Conservation (phyloP, 2,113 vertebrate species). For the Chloroceryle aenea region DNA sequence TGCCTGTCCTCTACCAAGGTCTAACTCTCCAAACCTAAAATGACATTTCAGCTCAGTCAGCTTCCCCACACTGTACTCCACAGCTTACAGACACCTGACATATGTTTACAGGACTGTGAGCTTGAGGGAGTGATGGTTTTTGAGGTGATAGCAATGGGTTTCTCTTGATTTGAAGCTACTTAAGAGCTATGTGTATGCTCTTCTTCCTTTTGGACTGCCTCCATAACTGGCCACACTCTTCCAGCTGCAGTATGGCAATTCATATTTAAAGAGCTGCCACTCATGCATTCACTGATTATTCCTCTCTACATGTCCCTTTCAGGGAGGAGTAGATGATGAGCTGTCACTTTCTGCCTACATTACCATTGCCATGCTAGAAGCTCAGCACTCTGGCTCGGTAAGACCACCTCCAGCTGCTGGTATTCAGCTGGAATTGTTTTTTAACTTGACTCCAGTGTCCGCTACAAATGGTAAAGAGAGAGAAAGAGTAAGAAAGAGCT, state of each 20-base stretch:
- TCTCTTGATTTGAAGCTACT: background rate
- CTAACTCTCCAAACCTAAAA: background rate
- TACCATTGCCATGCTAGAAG: constrained; percentile 64
- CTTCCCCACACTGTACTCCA: background rate
- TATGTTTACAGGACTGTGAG: background rate
- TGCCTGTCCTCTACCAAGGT: background rate
- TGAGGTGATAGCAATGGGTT: background rate
- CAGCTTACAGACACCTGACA: background rate
- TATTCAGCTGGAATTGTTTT: background rate
- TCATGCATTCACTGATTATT: background rate
- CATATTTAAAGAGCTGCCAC: background rate
- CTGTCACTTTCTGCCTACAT: constrained; percentile 56
- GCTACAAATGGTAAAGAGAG: background rate
- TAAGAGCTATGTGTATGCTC: background rate
- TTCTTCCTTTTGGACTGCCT: background rate
- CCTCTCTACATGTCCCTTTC: background rate
- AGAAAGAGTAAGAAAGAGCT: background rate
- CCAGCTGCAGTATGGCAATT: background rate
- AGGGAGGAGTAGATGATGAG: constrained; percentile 60
- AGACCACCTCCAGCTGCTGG: background rate
- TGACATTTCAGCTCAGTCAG: background rate
- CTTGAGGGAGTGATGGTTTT: background rate
- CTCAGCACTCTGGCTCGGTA: constrained; percentile 46
- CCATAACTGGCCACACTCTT: background rate
- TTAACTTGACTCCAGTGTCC: background rate